These are phyloP conservation scores for Mongoloraphidia duomilia DNA, from an alignment of 2,888 invertebrate genomes.

Conservation along the genomic window DNA sequence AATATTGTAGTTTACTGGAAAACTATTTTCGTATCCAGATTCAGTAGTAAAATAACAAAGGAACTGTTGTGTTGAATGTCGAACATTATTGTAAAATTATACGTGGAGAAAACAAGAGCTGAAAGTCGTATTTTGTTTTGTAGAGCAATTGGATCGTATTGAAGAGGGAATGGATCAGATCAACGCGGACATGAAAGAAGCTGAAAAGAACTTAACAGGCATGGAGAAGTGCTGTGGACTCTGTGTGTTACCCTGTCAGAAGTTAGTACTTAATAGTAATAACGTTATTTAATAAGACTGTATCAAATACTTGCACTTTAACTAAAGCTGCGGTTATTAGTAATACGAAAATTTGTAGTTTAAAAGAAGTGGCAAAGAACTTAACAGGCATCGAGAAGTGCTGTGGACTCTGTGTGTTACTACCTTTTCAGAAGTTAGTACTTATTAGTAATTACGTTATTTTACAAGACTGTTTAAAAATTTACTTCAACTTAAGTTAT, in stretches of 20 bases:
- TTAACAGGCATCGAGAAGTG: slow-evolving; percentile 99
- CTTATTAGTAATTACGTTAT: no score
- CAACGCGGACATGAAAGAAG: slow-evolving; percentile 99
- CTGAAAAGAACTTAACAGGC: slow-evolving; percentile 97
- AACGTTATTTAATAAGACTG: no score
- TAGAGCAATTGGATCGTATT: slow-evolving; percentile 99
- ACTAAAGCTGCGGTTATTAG: no score
- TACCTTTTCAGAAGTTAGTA: slow-evolving; percentile 95
- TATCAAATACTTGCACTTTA: no score
- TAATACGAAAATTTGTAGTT: no score
- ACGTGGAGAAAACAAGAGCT: no score
- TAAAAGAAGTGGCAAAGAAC: slow-evolving; percentile 99
- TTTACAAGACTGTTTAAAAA: no score
- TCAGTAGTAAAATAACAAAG: neutral
- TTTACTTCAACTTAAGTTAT: no score
- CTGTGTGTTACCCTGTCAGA: slow-evolving; percentile 97
- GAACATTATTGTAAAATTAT: neutral
- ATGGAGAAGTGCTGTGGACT: slow-evolving; percentile 99
- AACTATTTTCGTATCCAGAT: neutral
- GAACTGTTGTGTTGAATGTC: neutral
- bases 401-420: slow-evolving; percentile 94
- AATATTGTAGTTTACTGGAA: neutral
- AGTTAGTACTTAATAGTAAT: slow-evolving; percentile 44
- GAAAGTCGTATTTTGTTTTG: slow-evolving; percentile 13
- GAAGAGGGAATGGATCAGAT: slow-evolving; percentile 99